phyloP scores from a whole-genome alignment of 2,888 invertebrate species.

The Crepidodera aurea region DNA sequence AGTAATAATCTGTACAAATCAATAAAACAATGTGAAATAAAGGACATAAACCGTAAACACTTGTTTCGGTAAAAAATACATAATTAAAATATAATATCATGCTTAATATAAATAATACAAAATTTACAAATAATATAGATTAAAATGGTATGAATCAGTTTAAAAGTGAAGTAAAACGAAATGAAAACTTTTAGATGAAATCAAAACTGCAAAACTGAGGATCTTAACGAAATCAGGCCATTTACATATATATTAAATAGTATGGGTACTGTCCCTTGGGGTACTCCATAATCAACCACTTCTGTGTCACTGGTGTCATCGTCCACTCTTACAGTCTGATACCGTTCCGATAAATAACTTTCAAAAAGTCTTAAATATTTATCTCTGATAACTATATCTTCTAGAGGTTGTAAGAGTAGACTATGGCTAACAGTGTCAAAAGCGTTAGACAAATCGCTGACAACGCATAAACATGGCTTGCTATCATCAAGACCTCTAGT shows the following conservation, averaged over 20 bases:
- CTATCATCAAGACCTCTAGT: background rate
- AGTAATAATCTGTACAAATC: too few species aligned
- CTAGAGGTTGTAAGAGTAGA: conserved; percentile 8
- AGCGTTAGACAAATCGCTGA: conserved; percentile 13
- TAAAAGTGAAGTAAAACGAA: too few species aligned
- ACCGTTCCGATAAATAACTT: background rate
- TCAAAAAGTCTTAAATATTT: conserved; percentile 2
- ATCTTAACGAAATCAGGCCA: background rate
- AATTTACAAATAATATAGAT: too few species aligned
- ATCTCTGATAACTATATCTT: conserved; percentile 4
- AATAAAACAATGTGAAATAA: too few species aligned
- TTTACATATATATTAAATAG: conserved; percentile 3
- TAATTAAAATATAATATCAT: too few species aligned
- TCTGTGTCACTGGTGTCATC: background rate
- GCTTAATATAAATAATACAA: too few species aligned
- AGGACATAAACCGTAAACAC: too few species aligned
- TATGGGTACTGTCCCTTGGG: conserved; percentile 8
- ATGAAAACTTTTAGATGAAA: too few species aligned
- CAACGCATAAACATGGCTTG: conserved; percentile 4
- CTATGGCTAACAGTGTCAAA: conserved; percentile 10
- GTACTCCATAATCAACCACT: conserved; percentile 7
- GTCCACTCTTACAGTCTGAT: background rate
- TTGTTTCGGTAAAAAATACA: too few species aligned
- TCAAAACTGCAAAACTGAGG: too few species aligned
- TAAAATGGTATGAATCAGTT: too few species aligned